Evolutionary conservation across 1,140 invertebrate species (phyloP).

Genomic region (Latrodectus geometricus): DNA sequence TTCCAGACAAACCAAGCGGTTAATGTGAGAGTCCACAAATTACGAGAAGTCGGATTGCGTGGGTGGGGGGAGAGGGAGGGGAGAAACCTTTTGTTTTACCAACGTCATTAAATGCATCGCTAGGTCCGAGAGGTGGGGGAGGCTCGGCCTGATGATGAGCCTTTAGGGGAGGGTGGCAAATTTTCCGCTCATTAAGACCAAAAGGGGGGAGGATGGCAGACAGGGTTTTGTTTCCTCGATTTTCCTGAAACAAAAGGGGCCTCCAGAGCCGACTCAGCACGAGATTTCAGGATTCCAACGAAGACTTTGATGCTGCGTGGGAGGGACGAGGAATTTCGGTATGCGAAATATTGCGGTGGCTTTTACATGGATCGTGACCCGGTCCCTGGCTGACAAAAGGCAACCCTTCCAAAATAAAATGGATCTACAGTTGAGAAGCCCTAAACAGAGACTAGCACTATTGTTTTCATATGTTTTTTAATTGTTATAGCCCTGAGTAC

Average conservation of each 20-base stretch:
- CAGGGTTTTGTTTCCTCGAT: slow-evolving; percentile 29
- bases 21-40: not conserved
- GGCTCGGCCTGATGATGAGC: not conserved
- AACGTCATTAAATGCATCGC: slow-evolving; percentile 47
- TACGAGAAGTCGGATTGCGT: not conserved
- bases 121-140: not conserved
- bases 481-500: not conserved
- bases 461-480: not conserved
- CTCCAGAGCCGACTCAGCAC: not conserved
- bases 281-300: not conserved
- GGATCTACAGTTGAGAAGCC: not conserved
- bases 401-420: not conserved
- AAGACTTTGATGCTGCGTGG: not conserved
- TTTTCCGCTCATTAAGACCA: slow-evolving; percentile 51
- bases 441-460: not conserved
- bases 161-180: slow-evolving; percentile 8
- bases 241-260: slow-evolving; percentile 20
- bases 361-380: slow-evolving; percentile 1
- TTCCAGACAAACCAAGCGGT: not conserved
- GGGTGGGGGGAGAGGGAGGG: not conserved
- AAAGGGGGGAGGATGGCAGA: not conserved
- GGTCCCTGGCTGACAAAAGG: not conserved
- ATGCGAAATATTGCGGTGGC: not conserved
- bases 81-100: slow-evolving; percentile 10
- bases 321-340: not conserved